These are phyloP conservation scores for Stratiomys singularior DNA, from an alignment of 2,888 invertebrate genomes.

Conservation along the genomic window DNA sequence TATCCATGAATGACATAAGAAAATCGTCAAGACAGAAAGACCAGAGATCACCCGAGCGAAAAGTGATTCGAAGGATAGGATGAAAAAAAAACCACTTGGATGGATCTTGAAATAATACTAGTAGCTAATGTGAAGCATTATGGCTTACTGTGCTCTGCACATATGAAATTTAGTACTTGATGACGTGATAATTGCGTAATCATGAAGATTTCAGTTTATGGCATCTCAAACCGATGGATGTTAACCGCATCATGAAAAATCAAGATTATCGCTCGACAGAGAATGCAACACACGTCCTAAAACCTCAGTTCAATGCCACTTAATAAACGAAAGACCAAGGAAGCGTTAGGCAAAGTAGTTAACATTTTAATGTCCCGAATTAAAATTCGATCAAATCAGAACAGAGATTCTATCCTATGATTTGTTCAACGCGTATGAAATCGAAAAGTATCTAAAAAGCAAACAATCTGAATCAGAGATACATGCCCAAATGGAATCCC, in stretches of 20 bases:
- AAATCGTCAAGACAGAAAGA: conserved; percentile 39
- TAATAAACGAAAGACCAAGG: not conserved
- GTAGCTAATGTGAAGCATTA: conserved; percentile 1
- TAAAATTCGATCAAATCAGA: no score
- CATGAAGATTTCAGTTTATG: conserved; percentile 2
- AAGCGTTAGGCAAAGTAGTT: no score
- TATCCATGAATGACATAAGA: conserved; percentile 41
- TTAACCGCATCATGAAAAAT: conserved; percentile 10
- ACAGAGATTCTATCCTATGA: no score
- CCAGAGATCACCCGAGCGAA: conserved; percentile 25
- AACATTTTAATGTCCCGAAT: no score
- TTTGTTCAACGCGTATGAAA: no score
- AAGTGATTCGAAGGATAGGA: conserved; percentile 12
- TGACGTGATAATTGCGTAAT: conserved; percentile 36
- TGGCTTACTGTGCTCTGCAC: not conserved
- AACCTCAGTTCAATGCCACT: not conserved
- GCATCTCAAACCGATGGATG: not conserved
- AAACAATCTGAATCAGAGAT: no score
- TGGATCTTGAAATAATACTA: not conserved
- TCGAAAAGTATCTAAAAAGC: no score
- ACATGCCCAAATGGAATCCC: no score
- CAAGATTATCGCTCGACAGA: not conserved
- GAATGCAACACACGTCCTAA: not conserved
- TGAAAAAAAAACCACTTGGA: not conserved
- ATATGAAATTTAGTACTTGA: conserved; percentile 9